Conservation (phyloP, 2,797 vertebrate genomes). For the Brachyrhaphis roseni region DNA sequence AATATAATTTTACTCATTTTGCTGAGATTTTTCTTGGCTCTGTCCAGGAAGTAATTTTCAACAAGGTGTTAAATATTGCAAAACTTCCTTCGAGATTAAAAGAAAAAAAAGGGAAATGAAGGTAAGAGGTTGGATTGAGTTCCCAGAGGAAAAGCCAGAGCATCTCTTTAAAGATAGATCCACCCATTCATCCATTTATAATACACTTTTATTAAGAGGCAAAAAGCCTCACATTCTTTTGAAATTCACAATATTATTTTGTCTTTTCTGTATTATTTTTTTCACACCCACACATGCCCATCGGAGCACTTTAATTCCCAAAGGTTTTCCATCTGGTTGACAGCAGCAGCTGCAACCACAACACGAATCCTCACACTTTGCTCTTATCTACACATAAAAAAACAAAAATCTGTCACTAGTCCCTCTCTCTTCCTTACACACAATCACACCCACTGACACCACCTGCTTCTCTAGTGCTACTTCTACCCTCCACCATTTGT, state of each 20-base stretch:
- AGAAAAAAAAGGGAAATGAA: not conserved
- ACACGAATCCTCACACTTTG: slow-evolving; percentile 35
- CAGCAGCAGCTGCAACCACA: slow-evolving; percentile 37
- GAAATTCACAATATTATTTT: slow-evolving; percentile 10
- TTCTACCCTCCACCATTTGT: slow-evolving; percentile 45
- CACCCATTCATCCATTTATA: slow-evolving; percentile 55
- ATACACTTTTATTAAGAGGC: slow-evolving; percentile 40
- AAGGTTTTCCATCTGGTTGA: slow-evolving; percentile 57
- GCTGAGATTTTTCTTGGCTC: not conserved
- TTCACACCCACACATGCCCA: slow-evolving; percentile 18
- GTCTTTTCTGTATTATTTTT: not conserved
- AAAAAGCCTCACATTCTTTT: slow-evolving; percentile 20
- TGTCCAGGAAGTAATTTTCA: not conserved
- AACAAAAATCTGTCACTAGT: slow-evolving; percentile 43
- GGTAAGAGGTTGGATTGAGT: slow-evolving; percentile 2
- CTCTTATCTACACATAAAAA: slow-evolving; percentile 38
- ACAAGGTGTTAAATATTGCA: slow-evolving; percentile 17
- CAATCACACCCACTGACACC: slow-evolving; percentile 60
- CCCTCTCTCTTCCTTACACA: slow-evolving; percentile 24
- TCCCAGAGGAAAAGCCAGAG: slow-evolving; percentile 25
- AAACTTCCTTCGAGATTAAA: not conserved
- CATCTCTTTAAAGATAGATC: slow-evolving; percentile 56
- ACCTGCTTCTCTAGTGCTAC: slow-evolving; percentile 61
- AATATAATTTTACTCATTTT: not conserved
- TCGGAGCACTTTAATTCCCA: slow-evolving; percentile 33